Evolutionary conservation across 2,113 vertebrate species (phyloP).

Genomic region (Pontoporia blainvillei): DNA sequence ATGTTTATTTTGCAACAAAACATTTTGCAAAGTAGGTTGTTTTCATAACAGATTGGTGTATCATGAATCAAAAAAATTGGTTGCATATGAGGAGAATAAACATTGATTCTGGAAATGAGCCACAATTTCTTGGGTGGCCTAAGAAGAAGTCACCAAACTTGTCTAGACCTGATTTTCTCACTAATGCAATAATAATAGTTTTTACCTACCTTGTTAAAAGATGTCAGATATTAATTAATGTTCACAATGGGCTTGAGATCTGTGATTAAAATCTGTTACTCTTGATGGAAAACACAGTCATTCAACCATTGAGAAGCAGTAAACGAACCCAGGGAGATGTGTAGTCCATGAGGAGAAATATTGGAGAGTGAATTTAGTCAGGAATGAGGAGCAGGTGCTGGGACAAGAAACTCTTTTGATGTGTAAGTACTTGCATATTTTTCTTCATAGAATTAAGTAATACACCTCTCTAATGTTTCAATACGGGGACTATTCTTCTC

Average conservation of each 20-base stretch:
- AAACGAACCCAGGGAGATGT: slow-evolving; percentile 13
- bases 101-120: slow-evolving; percentile 27
- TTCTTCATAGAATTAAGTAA: background rate
- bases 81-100: background rate
- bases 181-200: slow-evolving; percentile 19
- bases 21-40: background rate
- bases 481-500: background rate
- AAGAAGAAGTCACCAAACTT: slow-evolving; percentile 28
- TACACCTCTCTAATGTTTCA: background rate
- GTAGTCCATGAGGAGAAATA: background rate
- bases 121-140: slow-evolving; percentile 20
- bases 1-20: background rate
- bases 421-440: background rate
- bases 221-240: slow-evolving; percentile 63
- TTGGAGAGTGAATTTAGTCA: background rate
- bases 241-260: slow-evolving; percentile 46
- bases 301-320: background rate
- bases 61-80: background rate
- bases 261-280: slow-evolving; percentile 54
- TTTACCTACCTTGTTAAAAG: slow-evolving; percentile 53
- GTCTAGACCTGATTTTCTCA: slow-evolving; percentile 29
- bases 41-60: background rate
- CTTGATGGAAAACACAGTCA: slow-evolving; percentile 16
- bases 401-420: background rate
- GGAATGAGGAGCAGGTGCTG: background rate